These are phyloP conservation scores for Amblyopsis rosae DNA, from an alignment of 2,113 vertebrate species.

Conservation along the genomic window DNA sequence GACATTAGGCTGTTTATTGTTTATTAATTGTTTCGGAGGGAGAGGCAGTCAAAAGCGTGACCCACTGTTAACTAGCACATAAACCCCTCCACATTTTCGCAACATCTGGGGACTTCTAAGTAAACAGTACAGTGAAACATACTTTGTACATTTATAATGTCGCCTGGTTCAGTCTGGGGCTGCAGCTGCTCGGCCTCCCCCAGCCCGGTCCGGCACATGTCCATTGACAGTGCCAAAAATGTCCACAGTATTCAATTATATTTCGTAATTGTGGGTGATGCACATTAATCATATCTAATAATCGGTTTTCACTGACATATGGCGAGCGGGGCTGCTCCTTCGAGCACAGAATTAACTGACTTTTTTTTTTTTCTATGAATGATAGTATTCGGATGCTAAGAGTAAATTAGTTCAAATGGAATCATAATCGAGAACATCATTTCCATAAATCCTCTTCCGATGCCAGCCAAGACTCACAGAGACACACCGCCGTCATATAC, in stretches of 20 bases:
- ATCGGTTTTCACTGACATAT: slow-evolving; percentile 71
- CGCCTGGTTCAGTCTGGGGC: slow-evolving; percentile 46
- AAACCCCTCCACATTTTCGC: slow-evolving; percentile 69
- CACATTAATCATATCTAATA: slow-evolving; percentile 70
- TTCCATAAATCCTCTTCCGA: slow-evolving; percentile 62
- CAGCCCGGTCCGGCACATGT: slow-evolving; percentile 63
- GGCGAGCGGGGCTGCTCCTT: slow-evolving; percentile 59
- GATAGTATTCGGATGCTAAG: slow-evolving; percentile 39
- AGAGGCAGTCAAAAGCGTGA: slow-evolving; percentile 60
- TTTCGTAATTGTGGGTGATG: slow-evolving; percentile 66
- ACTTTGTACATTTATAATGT: slow-evolving; percentile 38
- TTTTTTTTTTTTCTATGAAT: slow-evolving; percentile 24
- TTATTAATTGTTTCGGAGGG: slow-evolving; percentile 75
- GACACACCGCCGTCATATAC: slow-evolving; percentile 35
- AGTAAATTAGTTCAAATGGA: slow-evolving; percentile 54
- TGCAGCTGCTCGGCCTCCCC: slow-evolving; percentile 69
- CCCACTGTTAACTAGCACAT: slow-evolving; percentile 68
- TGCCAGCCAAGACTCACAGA: slow-evolving; percentile 53
- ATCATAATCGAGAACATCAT: slow-evolving; percentile 60
- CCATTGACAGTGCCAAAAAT: slow-evolving; percentile 62
- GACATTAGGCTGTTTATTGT: slow-evolving; percentile 67
- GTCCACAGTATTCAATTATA: slow-evolving; percentile 72
- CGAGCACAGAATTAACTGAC: slow-evolving; percentile 47
- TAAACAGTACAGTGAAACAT: slow-evolving; percentile 69
- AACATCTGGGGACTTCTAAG: slow-evolving; percentile 67